Conservation (phyloP, 2,797 vertebrate species). For the Pogonophryne albipinna region DNA sequence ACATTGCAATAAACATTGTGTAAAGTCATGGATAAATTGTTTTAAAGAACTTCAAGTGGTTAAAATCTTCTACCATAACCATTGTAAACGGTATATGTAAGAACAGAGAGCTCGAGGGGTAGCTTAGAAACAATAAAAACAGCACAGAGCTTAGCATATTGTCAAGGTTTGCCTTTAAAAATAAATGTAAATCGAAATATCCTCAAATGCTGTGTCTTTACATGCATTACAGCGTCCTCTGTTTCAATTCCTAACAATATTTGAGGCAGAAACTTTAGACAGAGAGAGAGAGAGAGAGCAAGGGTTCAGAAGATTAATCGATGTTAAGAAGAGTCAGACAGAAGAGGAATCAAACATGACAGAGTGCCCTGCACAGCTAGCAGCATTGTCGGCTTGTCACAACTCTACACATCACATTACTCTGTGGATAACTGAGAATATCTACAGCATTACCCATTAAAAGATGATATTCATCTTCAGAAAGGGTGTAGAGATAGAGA, state of each 20-base stretch:
- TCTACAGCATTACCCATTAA: background rate
- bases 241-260: background rate
- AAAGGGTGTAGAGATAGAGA: background rate
- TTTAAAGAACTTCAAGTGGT: too few relatives aligned
- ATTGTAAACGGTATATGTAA: too few relatives aligned
- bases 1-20: too few relatives aligned
- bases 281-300: background rate
- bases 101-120: too few relatives aligned
- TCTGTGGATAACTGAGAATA: slow-evolving; percentile 8
- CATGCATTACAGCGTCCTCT: background rate
- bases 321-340: slow-evolving; percentile 21
- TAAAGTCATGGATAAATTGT: too few relatives aligned
- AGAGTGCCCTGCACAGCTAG: slow-evolving; percentile 25
- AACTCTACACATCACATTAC: slow-evolving; percentile 39
- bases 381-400: slow-evolving; percentile 40
- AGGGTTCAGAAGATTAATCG: slow-evolving; percentile 14
- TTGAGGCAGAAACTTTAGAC: background rate
- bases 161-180: too few relatives aligned
- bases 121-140: too few relatives aligned
- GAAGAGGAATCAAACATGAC: slow-evolving; percentile 24
- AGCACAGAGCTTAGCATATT: too few relatives aligned
- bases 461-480: slow-evolving; percentile 6
- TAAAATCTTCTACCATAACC: too few relatives aligned
- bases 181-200: too few relatives aligned
- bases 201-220: too few relatives aligned